A percentile compares a stretch with the other conserved stretches of the same genome.
These are phyloP conservation scores for Variabilichromis moorii DNA, from an alignment of 2,113 vertebrate genomes.

Conservation along the genomic window DNA sequence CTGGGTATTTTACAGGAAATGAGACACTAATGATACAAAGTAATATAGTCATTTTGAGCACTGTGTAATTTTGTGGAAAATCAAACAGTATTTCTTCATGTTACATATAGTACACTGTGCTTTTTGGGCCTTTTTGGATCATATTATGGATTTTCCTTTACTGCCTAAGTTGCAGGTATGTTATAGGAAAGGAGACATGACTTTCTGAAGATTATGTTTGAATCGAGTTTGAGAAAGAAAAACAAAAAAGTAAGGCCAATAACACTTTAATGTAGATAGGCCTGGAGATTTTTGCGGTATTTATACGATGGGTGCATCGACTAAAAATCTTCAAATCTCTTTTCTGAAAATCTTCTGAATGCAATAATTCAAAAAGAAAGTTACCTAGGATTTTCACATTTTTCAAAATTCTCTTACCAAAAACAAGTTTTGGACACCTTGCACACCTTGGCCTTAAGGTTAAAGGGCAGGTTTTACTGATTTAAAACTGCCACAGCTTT, in stretches of 20 bases:
- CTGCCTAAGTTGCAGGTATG: neutral
- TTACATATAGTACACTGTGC: neutral
- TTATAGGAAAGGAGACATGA: neutral
- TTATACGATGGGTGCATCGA: neutral
- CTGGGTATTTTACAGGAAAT: neutral
- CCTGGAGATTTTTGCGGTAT: neutral
- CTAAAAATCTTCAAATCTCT: neutral
- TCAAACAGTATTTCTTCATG: neutral
- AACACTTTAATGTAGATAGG: neutral
- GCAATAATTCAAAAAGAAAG: neutral
- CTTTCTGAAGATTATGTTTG: neutral
- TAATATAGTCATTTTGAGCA: neutral
- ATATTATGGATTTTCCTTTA: neutral
- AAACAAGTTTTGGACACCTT: neutral
- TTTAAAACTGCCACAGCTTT: neutral
- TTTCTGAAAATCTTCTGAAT: neutral
- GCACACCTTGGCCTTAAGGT: neutral
- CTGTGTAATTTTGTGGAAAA: neutral
- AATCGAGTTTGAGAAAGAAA: rapidly evolving
- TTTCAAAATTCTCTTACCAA: neutral
- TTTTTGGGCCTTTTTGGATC: neutral
- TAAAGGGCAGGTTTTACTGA: neutral
- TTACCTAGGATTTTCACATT: neutral
- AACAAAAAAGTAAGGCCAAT: neutral
- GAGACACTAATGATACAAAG: neutral